Percentiles rank a stretch among this genome's conserved stretches.
Conservation (phyloP, 2,113 vertebrate species). For the Limanda limanda region DNA sequence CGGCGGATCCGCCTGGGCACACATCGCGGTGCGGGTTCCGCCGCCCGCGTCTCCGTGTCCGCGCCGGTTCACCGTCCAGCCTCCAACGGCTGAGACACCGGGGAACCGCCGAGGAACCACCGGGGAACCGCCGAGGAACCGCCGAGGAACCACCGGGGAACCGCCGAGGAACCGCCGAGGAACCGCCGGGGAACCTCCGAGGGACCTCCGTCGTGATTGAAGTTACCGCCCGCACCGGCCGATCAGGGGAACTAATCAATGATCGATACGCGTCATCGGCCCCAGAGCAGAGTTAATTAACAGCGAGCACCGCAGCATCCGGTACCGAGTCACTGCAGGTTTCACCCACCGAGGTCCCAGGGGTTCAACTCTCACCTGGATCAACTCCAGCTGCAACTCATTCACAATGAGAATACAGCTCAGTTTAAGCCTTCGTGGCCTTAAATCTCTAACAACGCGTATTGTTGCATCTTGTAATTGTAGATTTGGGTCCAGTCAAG, state of each 20-base stretch:
- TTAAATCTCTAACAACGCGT: too few relatives aligned
- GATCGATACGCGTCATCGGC: background rate
- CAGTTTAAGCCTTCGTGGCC: too few relatives aligned
- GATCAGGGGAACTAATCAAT: background rate
- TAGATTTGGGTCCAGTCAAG: too few relatives aligned
- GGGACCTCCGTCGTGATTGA: constrained; percentile 14
- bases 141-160: background rate
- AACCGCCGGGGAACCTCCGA: too few relatives aligned
- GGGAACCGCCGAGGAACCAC: background rate
- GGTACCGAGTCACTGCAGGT: background rate
- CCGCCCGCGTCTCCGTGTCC: background rate
- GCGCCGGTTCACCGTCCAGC: background rate
- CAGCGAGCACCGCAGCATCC: too few relatives aligned
- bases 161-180: background rate
- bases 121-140: background rate
- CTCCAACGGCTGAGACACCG: background rate
- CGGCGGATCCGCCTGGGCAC: constrained; percentile 4
- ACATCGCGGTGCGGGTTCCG: background rate
- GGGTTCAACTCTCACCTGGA: too few relatives aligned
- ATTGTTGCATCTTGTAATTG: too few relatives aligned
- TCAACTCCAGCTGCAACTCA: too few relatives aligned
- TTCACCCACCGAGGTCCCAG: background rate
- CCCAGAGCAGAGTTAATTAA: background rate
- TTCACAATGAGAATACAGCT: too few relatives aligned
- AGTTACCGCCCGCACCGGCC: constrained; percentile 1